A percentile compares a stretch with the other conserved stretches of the same genome.
Evolutionary conservation across 2,888 invertebrate genomes (phyloP).

Genomic region (Congeria kusceri): DNA sequence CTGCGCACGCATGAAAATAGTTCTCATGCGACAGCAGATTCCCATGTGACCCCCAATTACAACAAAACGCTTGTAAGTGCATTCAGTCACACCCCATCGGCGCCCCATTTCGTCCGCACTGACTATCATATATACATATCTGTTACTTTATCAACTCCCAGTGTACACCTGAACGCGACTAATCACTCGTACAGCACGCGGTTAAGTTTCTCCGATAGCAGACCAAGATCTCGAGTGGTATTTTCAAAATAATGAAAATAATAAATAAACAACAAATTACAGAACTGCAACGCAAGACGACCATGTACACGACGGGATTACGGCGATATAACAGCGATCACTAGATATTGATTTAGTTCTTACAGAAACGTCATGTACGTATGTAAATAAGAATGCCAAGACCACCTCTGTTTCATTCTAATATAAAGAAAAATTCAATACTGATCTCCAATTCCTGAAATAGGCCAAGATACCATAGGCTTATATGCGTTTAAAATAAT

Average conservation of each 20-base stretch:
- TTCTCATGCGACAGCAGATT: slow-evolving; percentile 64
- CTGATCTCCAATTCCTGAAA: too few species aligned
- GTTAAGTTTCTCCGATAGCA: slow-evolving; percentile 3
- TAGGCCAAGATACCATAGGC: too few species aligned
- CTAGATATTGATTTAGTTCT: slow-evolving; percentile 33
- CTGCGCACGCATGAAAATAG: slow-evolving; percentile 75
- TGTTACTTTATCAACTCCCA: slow-evolving; percentile 42
- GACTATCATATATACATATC: slow-evolving; percentile 58
- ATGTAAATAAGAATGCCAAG: not conserved
- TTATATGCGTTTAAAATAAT: too few species aligned
- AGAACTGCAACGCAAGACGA: not conserved
- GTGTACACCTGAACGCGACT: slow-evolving; percentile 31
- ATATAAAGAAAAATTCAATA: too few species aligned
- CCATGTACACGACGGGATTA: not conserved
- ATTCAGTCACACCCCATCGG: slow-evolving; percentile 45
- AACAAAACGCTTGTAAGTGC: slow-evolving; percentile 56
- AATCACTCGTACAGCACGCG: slow-evolving; percentile 29
- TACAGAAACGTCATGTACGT: not conserved
- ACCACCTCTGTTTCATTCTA: too few species aligned
- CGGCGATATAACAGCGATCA: not conserved
- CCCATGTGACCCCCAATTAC: slow-evolving; percentile 61
- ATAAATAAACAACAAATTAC: not conserved
- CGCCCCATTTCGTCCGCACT: slow-evolving; percentile 59
- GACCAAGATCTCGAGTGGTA: not conserved
- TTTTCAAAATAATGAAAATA: not conserved